These are phyloP conservation scores for Diceros bicornis DNA, from an alignment of 2,797 vertebrate species.

Conservation along the genomic window DNA sequence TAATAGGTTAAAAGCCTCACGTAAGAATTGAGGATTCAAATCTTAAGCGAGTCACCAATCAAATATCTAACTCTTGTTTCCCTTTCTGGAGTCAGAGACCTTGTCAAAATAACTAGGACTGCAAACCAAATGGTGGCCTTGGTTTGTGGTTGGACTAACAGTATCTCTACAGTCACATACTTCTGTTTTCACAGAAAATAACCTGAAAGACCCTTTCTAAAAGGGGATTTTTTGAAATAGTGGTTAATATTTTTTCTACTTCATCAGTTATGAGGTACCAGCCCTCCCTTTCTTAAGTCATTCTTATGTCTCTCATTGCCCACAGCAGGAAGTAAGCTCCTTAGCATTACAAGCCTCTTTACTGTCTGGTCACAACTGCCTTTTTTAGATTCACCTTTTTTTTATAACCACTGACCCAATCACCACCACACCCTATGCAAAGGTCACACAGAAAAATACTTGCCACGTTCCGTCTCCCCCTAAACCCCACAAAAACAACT, in stretches of 20 bases:
- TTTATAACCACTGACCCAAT: not conserved
- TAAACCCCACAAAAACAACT: not conserved
- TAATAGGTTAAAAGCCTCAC: constrained; percentile 8
- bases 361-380: not conserved
- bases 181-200: constrained; percentile 53
- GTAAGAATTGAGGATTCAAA: constrained; percentile 36
- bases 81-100: not conserved
- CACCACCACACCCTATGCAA: not conserved
- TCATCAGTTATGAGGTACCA: not conserved
- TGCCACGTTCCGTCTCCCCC: not conserved
- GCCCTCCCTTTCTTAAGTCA: not conserved
- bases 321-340: not conserved
- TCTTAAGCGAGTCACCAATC: not conserved
- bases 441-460: not conserved
- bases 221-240: not conserved
- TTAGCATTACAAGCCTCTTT: constrained; percentile 18
- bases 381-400: constrained; percentile 4
- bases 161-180: not conserved
- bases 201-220: not conserved
- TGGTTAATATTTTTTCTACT: not conserved
- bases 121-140: not conserved
- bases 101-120: not conserved
- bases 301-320: not conserved
- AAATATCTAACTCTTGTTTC: constrained; percentile 3
- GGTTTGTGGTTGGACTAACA: not conserved